These are phyloP conservation scores for Amphipyra tragopoginis DNA, from an alignment of 2,888 invertebrate genomes.

Conservation along the genomic window DNA sequence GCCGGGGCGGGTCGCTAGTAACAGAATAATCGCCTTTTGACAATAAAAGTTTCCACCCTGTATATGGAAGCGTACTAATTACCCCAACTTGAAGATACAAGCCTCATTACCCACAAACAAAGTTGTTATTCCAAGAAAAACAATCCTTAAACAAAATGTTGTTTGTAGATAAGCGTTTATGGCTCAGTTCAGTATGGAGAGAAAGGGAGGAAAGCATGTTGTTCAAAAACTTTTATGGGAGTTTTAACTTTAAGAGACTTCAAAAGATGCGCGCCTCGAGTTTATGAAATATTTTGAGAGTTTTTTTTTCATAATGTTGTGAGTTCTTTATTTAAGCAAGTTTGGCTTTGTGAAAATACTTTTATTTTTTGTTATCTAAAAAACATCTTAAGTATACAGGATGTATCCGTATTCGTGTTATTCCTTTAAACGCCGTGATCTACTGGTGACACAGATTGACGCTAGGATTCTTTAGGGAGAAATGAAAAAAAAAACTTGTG, in stretches of 20 bases:
- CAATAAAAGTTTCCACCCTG: too few species aligned
- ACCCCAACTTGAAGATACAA: slow-evolving; percentile 57
- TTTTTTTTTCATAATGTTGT: not conserved
- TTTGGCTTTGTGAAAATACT: too few species aligned
- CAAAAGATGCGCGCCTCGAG: slow-evolving; percentile 27
- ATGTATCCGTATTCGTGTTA: too few species aligned
- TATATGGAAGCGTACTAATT: slow-evolving; percentile 66
- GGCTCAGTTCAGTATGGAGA: slow-evolving; percentile 11
- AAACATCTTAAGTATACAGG: too few species aligned
- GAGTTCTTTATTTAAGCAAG: not conserved
- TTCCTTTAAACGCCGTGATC: too few species aligned
- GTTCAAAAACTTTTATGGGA: slow-evolving; percentile 38
- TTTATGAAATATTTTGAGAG: slow-evolving; percentile 5
- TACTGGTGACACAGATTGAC: too few species aligned
- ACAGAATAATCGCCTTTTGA: too few species aligned
- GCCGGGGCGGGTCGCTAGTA: too few species aligned
- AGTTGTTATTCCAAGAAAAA: slow-evolving; percentile 53
- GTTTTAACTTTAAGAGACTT: slow-evolving; percentile 30
- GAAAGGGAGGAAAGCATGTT: slow-evolving; percentile 32
- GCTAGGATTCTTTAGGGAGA: too few species aligned
- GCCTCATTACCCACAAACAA: slow-evolving; percentile 62
- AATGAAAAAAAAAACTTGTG: too few species aligned
- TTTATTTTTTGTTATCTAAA: too few species aligned
- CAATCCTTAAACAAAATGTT: slow-evolving; percentile 37
- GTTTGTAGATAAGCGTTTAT: slow-evolving; percentile 44